Evolutionary conservation across 2,888 invertebrate species (phyloP).

Genomic region (Lacanobia oleracea): DNA sequence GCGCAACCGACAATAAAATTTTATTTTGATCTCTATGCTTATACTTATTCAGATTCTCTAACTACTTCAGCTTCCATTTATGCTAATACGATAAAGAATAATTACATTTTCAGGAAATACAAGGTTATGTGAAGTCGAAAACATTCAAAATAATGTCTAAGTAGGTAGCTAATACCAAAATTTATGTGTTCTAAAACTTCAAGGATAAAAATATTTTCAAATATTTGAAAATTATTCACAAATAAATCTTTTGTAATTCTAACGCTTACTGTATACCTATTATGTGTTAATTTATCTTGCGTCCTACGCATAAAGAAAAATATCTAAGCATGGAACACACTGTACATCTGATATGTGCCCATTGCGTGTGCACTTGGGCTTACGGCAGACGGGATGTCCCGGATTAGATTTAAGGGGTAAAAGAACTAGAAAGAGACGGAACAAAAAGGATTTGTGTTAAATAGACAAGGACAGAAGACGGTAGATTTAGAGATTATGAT

Average conservation of each 20-base stretch:
- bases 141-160: constrained; percentile 42
- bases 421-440: constrained; percentile 84
- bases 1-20: constrained; percentile 36
- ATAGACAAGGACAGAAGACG: constrained; percentile 79
- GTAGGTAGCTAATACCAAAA: constrained; percentile 51
- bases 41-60: constrained; percentile 33
- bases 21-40: constrained; percentile 14
- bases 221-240: constrained; percentile 56
- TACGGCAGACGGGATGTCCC: constrained; percentile 87
- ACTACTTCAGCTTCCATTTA: constrained; percentile 34
- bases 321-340: constrained; percentile 29
- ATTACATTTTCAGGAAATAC: constrained; percentile 52
- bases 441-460: constrained; percentile 68
- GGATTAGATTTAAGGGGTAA: constrained; percentile 90
- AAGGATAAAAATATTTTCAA: constrained; percentile 59
- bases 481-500: constrained; percentile 90
- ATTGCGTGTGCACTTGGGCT: constrained; percentile 69
- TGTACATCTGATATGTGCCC: constrained; percentile 43
- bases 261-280: constrained; percentile 33
- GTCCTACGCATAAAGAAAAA: constrained; percentile 26
- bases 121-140: constrained; percentile 38
- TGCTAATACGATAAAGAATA: constrained; percentile 44
- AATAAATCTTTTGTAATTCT: constrained; percentile 56
- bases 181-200: constrained; percentile 56
- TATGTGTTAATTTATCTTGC: constrained; percentile 53